phyloP scores from a whole-genome alignment of 1,140 invertebrate genomes.

The Drosophila lini region DNA sequence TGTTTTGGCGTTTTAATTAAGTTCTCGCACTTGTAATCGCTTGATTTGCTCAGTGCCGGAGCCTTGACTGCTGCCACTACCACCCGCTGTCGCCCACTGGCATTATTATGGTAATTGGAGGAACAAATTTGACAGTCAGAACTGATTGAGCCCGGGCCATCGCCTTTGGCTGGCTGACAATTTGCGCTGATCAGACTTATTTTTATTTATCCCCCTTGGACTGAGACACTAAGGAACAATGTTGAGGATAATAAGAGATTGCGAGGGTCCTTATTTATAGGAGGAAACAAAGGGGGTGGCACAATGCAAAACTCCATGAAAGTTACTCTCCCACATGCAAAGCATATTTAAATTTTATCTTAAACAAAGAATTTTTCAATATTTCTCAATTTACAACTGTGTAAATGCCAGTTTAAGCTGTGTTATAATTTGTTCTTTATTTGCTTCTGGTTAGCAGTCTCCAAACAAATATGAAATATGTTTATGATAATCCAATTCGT shows the following conservation, averaged over 20 bases:
- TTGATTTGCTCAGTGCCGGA: slow-evolving; percentile 67
- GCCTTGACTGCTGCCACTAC: slow-evolving; percentile 9
- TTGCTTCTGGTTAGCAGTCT: neutral
- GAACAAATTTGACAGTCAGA: slow-evolving; percentile 69
- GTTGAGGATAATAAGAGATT: neutral
- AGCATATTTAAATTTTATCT: neutral
- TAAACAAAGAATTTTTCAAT: neutral
- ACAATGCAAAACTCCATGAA: neutral
- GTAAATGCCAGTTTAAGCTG: neutral
- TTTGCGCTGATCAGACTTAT: slow-evolving; percentile 53
- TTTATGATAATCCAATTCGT: slow-evolving; percentile 3
- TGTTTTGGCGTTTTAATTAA: slow-evolving; percentile 81
- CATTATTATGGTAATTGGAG: slow-evolving; percentile 78
- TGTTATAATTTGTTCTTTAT: neutral
- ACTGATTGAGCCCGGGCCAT: slow-evolving; percentile 49
- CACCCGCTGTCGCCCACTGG: neutral
- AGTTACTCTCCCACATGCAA: no score
- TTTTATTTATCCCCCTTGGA: slow-evolving; percentile 35
- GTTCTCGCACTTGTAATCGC: slow-evolving; percentile 79
- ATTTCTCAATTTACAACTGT: neutral
- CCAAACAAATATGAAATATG: slow-evolving; percentile 1
- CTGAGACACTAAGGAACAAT: neutral
- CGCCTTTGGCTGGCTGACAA: slow-evolving; percentile 48
- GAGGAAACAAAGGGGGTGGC: neutral
- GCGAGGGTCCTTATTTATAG: neutral